Conservation (phyloP, 35 echinoderm and acorn worm species). For the Eucidaris tribuloides region DNA sequence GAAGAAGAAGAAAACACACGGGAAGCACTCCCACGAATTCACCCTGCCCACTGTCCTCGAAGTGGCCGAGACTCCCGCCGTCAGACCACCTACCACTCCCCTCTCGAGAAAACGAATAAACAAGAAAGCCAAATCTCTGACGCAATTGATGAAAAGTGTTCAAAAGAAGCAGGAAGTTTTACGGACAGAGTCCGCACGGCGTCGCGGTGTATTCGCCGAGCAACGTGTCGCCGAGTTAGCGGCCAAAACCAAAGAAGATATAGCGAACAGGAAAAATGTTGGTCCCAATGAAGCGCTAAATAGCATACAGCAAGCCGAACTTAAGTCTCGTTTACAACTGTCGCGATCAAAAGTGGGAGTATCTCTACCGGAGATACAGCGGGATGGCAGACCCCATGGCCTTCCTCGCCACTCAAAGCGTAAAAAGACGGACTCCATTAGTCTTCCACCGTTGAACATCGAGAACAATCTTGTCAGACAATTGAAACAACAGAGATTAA, state of each 20-base stretch:
- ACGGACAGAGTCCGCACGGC: slow-evolving; percentile 1
- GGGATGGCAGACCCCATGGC: not conserved
- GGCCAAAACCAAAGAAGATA: not conserved
- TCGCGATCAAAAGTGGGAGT: slow-evolving; percentile 34
- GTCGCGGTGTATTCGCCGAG: not conserved
- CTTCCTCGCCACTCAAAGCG: not conserved
- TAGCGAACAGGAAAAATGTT: not conserved
- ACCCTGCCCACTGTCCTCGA: not conserved
- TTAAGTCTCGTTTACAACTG: slow-evolving; percentile 6
- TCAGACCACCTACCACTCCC: not conserved
- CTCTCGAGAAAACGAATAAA: no score
- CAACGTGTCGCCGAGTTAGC: not conserved
- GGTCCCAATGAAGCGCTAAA: not conserved
- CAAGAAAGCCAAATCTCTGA: no score
- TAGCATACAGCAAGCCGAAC: slow-evolving; percentile 43
- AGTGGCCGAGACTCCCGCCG: not conserved
- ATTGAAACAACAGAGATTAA: slow-evolving; percentile 60
- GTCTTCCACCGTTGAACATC: slow-evolving; percentile 57
- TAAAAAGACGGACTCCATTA: not conserved
- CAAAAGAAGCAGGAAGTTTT: no score
- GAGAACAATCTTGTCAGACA: slow-evolving; percentile 50
- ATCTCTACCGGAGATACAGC: slow-evolving; percentile 26
- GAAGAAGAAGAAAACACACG: not conserved
- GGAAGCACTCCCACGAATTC: not conserved
- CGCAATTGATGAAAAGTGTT: no score